Conservation (phyloP, 2,113 vertebrate species). For the Corapipo altera region DNA sequence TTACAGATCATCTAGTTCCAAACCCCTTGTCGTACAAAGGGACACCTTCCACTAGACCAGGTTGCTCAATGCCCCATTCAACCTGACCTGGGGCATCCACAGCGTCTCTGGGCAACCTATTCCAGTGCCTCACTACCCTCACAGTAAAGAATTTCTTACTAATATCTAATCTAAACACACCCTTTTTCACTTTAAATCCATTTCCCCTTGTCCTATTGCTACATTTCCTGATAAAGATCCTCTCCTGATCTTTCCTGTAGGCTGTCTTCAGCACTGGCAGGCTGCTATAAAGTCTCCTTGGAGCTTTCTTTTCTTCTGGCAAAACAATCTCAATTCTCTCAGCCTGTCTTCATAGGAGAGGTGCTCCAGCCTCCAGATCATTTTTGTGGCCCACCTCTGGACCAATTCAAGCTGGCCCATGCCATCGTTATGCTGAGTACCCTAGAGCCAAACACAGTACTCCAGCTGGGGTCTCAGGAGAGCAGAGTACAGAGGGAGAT, state of each 20-base stretch:
- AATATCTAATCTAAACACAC: neutral
- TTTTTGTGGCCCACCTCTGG: neutral
- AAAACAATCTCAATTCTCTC: neutral
- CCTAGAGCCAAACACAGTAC: neutral
- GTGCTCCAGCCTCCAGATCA: neutral
- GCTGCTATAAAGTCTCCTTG: neutral
- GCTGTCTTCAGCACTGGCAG: neutral
- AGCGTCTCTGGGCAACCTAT: neutral
- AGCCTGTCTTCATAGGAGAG: neutral
- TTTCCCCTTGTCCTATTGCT: neutral
- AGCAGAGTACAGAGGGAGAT: neutral
- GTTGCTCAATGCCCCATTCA: neutral
- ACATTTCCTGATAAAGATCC: neutral
- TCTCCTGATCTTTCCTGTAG: neutral
- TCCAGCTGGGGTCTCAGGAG: neutral
- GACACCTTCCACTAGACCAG: neutral
- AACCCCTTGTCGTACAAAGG: neutral
- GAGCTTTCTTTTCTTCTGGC: neutral
- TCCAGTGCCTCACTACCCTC: neutral
- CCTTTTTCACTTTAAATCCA: neutral
- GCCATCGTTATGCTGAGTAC: neutral
- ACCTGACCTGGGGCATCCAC: neutral
- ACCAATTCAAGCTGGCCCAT: neutral
- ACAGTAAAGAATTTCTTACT: neutral
- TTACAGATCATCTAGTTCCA: neutral